Evolutionary conservation across 2,113 vertebrate genomes (phyloP).

Genomic region (Chascanopsetta lugubris): DNA sequence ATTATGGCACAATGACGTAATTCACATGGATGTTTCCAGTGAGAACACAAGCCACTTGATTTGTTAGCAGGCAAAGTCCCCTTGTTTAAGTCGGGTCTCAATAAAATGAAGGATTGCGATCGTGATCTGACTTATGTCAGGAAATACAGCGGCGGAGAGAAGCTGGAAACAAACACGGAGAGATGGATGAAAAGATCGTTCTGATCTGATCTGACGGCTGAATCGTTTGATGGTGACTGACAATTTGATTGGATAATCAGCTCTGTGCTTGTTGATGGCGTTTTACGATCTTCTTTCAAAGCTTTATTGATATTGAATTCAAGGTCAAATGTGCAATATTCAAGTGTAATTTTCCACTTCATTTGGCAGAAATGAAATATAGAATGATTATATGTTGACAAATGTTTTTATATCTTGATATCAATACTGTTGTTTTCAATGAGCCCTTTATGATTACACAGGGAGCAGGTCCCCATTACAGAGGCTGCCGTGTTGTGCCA

Average conservation of each 20-base stretch:
- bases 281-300: neutral
- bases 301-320: neutral
- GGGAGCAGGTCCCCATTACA: too few species aligned
- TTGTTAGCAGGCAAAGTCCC: slow-evolving; percentile 17
- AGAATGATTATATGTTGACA: too few species aligned
- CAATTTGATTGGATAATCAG: neutral
- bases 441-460: too few species aligned
- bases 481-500: too few species aligned
- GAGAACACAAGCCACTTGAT: slow-evolving; percentile 6
- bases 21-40: slow-evolving; percentile 30
- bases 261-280: neutral
- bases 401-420: too few species aligned
- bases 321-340: too few species aligned
- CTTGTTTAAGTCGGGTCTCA: slow-evolving; percentile 21
- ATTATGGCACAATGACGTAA: slow-evolving; percentile 44
- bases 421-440: too few species aligned
- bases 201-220: too few species aligned
- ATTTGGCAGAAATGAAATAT: too few species aligned
- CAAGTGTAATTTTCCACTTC: too few species aligned
- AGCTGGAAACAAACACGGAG: too few species aligned
- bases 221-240: neutral
- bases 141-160: neutral
- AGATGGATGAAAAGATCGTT: neutral
- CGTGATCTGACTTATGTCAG: neutral
- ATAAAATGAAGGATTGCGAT: neutral